A percentile compares a stretch with the other conserved stretches of the same genome.
These are phyloP conservation scores for Aspidiotus destructor DNA, from an alignment of 2,888 invertebrate genomes.

Conservation along the genomic window DNA sequence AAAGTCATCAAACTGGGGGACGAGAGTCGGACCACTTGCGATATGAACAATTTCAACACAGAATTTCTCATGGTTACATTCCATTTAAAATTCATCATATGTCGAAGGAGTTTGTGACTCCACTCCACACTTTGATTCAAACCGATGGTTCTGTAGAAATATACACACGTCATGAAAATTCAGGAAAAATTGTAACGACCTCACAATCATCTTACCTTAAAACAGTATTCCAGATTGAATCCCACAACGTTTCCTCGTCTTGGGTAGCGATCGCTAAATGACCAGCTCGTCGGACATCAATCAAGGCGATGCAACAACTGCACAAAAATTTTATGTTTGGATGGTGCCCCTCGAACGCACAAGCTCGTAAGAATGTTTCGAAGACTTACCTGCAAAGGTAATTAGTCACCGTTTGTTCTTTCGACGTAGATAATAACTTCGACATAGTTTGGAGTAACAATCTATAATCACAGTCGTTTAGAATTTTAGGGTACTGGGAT, in stretches of 20 bases:
- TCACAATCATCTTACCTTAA: slow-evolving; percentile 41
- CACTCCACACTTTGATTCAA: slow-evolving; percentile 44
- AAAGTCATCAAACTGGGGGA: slow-evolving; percentile 12
- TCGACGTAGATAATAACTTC: slow-evolving; percentile 40
- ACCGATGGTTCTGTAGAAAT: slow-evolving; percentile 43
- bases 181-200: not conserved
- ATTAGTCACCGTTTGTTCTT: slow-evolving; percentile 41
- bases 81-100: slow-evolving; percentile 38
- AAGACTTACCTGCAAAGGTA: slow-evolving; percentile 38
- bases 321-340: not conserved
- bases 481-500: slow-evolving; percentile 32
- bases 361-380: too few relatives aligned
- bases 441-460: slow-evolving; percentile 43
- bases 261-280: too few relatives aligned
- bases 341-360: too few relatives aligned
- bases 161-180: too few relatives aligned
- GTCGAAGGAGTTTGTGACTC: slow-evolving; percentile 44
- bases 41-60: slow-evolving; percentile 17
- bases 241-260: slow-evolving; percentile 40
- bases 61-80: slow-evolving; percentile 12
- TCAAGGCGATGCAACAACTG: slow-evolving; percentile 39
- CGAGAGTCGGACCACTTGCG: slow-evolving; percentile 16
- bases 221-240: slow-evolving; percentile 42
- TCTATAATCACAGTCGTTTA: slow-evolving; percentile 40
- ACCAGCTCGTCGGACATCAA: slow-evolving; percentile 39